A percentile compares a stretch with the other conserved stretches of the same genome.
These are phyloP conservation scores for Cotesia typhae DNA, from an alignment of 1,140 invertebrate genomes.

Conservation along the genomic window DNA sequence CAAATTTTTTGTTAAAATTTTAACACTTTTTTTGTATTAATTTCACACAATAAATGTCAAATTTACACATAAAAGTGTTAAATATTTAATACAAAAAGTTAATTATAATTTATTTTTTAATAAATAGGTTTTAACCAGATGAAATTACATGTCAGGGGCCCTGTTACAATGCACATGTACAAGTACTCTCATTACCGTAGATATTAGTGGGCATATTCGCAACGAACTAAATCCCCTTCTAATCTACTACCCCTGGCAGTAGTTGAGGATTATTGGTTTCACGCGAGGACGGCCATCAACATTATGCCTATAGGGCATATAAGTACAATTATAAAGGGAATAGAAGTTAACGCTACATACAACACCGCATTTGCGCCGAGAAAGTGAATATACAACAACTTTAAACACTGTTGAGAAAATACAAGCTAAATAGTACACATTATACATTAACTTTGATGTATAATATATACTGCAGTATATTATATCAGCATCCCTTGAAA, in stretches of 20 bases:
- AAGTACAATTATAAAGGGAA: conserved; percentile 1
- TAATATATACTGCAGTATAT: too few species aligned
- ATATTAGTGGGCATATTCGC: conserved; percentile 54
- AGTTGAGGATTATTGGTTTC: conserved; percentile 59
- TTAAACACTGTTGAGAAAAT: background rate
- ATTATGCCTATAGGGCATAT: conserved; percentile 49
- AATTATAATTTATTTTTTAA: too few species aligned
- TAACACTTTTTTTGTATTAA: too few species aligned
- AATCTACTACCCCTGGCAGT: conserved; percentile 56
- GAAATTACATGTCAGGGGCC: too few species aligned
- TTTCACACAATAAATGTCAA: too few species aligned
- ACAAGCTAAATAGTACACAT: background rate
- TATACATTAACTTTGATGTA: too few species aligned
- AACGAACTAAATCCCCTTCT: conserved; percentile 60
- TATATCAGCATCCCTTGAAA: conserved; percentile 15
- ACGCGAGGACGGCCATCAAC: conserved; percentile 58
- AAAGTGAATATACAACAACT: background rate
- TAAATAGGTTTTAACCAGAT: too few species aligned
- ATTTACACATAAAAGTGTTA: too few species aligned
- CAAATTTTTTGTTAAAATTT: too few species aligned
- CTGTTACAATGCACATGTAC: conserved; percentile 20
- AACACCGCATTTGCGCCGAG: background rate
- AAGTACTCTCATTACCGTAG: conserved; percentile 58
- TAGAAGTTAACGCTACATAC: too few species aligned
- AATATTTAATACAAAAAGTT: too few species aligned